These are phyloP conservation scores for Metallyticus violacea DNA, from an alignment of 2,888 invertebrate genomes.

Conservation along the genomic window DNA sequence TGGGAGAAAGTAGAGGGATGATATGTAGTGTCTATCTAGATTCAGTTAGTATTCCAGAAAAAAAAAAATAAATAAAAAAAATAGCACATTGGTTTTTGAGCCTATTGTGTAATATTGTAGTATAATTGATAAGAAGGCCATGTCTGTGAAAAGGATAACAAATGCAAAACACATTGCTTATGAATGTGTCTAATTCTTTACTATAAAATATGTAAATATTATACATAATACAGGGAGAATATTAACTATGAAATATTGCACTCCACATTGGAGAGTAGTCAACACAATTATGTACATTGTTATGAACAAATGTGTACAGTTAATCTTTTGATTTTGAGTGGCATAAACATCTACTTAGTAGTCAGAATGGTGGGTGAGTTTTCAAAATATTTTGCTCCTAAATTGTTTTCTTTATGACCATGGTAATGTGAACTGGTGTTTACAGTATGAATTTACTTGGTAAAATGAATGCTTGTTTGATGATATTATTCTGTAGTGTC, in stretches of 20 bases:
- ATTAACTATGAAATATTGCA: conserved; percentile 3
- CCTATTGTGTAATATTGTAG: neutral
- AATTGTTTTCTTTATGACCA: conserved; percentile 20
- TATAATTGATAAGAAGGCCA: neutral
- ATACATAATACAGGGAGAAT: conserved; percentile 25
- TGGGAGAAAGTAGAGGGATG: neutral
- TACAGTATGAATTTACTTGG: conserved; percentile 21
- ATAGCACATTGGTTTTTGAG: neutral
- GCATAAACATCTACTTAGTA: neutral
- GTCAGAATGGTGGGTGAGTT: conserved; percentile 4
- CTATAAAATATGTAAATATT: conserved; percentile 24
- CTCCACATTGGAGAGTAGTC: conserved; percentile 25
- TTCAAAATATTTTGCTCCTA: conserved; percentile 16
- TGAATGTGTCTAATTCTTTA: conserved; percentile 11
- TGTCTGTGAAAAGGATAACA: neutral
- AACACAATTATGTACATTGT: conserved; percentile 13
- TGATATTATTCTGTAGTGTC: conserved; percentile 15
- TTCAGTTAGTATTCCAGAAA: neutral
- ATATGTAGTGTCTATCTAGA: neutral
- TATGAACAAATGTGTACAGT: neutral
- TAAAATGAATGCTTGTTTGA: conserved; percentile 4
- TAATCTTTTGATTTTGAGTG: neutral
- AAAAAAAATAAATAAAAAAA: neutral
- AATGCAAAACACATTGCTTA: conserved; percentile 16
- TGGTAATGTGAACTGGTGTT: conserved; percentile 18